Evolutionary conservation across 1,140 invertebrate genomes (phyloP), one percentile per base, ranked within the genome.

Genomic region (Drosophila sucinea): DNA sequence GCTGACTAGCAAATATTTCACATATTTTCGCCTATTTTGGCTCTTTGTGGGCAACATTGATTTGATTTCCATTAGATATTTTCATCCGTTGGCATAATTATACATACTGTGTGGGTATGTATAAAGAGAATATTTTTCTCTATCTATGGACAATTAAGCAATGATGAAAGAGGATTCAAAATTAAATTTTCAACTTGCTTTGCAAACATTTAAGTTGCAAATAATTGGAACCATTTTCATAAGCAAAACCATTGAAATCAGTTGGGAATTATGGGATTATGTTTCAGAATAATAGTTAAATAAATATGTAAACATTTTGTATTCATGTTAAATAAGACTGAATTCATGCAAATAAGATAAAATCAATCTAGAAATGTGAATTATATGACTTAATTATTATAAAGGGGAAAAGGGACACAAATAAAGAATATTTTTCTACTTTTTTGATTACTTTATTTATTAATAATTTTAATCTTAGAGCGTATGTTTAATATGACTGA

Each of bases 1-100:
- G 67, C 71, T 38, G 69, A 79, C 82, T 81, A 65, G 67, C 79
- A 85, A 85, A 79, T 84, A 80, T 84, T 66, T 60, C 60, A 40
- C 67, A 84, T 56, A 68, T 58, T 41, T 76, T 54, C 32, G 56
- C 56, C 56, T 51, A 51, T 51, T 33, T 38, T 58, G 56, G 56
- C 17, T 35, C 73, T 76, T 76, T 76, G 66, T 76, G 66, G 62
- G 60, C 44, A 64, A 68, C 74, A 75, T 75, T 60, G 73, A 67
- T 67, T 74, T 74, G 41, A 60, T 75, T 56, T 51, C 44, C 44
- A 51, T 51, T 51, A 51, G 25, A 27, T 51, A 25, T 66, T 62
- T 74, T 57, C 44, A 57, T 54, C 35, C 60, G 25, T 47, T 60
- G 70, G 54, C 62, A 64, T 47, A 74, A 73, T 73, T 65, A 23